Evolutionary conservation across 2,797 vertebrate genomes (phyloP).

Genomic region (Leptoclinus maculatus): DNA sequence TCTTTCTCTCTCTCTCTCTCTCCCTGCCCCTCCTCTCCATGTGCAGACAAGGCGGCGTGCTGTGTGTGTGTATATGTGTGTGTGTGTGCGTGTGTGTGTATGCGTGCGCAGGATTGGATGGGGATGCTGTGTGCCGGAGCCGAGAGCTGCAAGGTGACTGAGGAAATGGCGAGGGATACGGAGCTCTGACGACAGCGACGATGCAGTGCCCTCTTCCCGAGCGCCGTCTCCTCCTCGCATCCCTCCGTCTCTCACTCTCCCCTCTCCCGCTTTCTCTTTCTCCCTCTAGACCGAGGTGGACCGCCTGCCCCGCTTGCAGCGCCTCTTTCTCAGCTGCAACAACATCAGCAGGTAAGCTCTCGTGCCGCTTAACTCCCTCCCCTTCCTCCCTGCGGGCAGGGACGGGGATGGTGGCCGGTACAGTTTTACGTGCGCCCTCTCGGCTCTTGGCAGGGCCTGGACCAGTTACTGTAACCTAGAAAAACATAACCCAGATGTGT

Average conservation of each 20-base stretch:
- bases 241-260: constrained; percentile 60
- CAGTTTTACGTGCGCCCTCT: constrained; percentile 37
- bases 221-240: constrained; percentile 63
- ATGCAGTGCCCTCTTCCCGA: constrained; percentile 68
- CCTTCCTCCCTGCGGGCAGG: constrained; percentile 35
- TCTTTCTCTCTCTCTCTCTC: constrained; percentile 62
- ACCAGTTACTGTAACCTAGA: constrained; percentile 49
- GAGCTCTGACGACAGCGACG: constrained; percentile 70
- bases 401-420: constrained; percentile 54
- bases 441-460: constrained; percentile 46
- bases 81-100: constrained; percentile 69
- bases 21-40: constrained; percentile 83
- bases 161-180: constrained; percentile 77
- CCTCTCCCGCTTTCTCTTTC: constrained; percentile 66
- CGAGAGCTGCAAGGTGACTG: constrained; percentile 87
- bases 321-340: constrained; percentile 98
- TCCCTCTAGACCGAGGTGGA: constrained; percentile 93
- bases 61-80: constrained; percentile 60
- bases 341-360: constrained; percentile 95
- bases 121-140: constrained; percentile 82
- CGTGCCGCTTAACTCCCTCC: constrained; percentile 70
- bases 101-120: constrained; percentile 79
- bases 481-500: constrained; percentile 13
- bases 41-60: constrained; percentile 81
- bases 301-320: constrained; percentile 92